Base-by-base conservation (phyloP, 2,888 invertebrate species). In the Eupithecia tripunctaria region DNA sequence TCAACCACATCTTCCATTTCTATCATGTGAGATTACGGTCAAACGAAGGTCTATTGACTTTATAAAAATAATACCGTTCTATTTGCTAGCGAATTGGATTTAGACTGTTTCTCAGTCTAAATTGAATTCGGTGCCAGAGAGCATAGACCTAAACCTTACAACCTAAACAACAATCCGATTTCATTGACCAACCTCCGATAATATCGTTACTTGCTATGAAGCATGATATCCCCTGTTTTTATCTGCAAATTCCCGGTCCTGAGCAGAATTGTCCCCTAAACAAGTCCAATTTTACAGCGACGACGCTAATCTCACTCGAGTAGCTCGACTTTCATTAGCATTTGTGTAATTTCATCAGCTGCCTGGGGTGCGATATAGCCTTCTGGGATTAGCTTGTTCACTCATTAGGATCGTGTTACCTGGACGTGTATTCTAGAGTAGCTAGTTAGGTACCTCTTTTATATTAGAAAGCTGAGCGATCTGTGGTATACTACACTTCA, bases 271-370 rank as follows among this genome's bases (percentile, higher is more conserved):
- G 85, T 84, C 85, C 59, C 82, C 83, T 85, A 89, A 90, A 88
- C 85, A 87, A 86, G 86, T 86, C 84, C 86, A 88, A 90, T 90
- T 89, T 90, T 84, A 84, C 83, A 85, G 86, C 79, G 82, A 88
- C 84, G 85, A 85, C 86, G 89, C 88, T 92, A 91, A 91, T 91
- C 89, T 89, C 80, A 82, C 82, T 79, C 79, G 81, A 87, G 86
- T 86, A 89, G 86, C 85, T 83, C 86, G 83, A 86, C 86, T 90
- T 92, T 91, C 90, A 92, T 92, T 92, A 92, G 88, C 89, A 90
- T 92, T 92, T 88, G 88, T 89, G 89, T 90, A 92, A 92, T 91
- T 91, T 91, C 89, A 91, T 90, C 89, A 88, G 84, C 87, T 85
- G 84, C 84, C 80, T 73, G 77, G 79, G 71, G 69, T 65, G 59